phyloP scores from a whole-genome alignment of 2,113 vertebrate genomes.

The Thunnus maccoyii region DNA sequence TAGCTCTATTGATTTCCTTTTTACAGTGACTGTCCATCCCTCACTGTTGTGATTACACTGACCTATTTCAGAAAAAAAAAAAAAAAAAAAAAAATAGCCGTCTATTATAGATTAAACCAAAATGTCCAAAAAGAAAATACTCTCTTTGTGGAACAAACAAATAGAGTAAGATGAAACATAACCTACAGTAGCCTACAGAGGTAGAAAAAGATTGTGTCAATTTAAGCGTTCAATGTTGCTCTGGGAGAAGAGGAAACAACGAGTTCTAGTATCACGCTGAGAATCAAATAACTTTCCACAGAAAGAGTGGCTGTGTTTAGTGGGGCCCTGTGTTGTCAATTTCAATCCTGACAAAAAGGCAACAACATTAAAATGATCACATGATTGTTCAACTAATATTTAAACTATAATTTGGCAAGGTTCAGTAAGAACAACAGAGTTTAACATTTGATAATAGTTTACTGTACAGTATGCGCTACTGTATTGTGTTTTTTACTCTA shows the following conservation, averaged over 20 bases:
- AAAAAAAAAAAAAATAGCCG: constrained; percentile 67
- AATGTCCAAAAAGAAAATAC: constrained; percentile 83
- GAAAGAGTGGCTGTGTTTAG: constrained; percentile 50
- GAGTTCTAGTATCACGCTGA: constrained; percentile 76
- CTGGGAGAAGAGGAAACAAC: constrained; percentile 68
- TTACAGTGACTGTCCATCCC: constrained; percentile 83
- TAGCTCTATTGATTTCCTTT: constrained; percentile 88
- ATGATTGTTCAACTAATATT: constrained; percentile 36
- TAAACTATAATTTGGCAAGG: constrained; percentile 52
- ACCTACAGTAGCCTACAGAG: constrained; percentile 72
- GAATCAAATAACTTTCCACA: constrained; percentile 78
- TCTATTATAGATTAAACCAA: constrained; percentile 86
- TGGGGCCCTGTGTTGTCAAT: constrained; percentile 60
- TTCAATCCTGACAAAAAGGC: constrained; percentile 47
- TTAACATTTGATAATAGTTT: constrained; percentile 47
- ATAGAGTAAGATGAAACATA: constrained; percentile 82
- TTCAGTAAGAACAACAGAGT: constrained; percentile 44
- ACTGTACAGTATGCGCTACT: constrained; percentile 15
- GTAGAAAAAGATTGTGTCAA: constrained; percentile 76
- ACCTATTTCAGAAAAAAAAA: constrained; percentile 82
- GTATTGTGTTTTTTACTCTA: constrained; percentile 42
- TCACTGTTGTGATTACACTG: constrained; percentile 87
- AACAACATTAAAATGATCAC: constrained; percentile 60
- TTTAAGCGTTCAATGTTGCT: constrained; percentile 78
- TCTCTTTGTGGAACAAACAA: constrained; percentile 83